Percentiles rank a stretch among this genome's conserved stretches.
Conservation (phyloP, 2,888 invertebrate genomes). For the Drosophila rellima region DNA sequence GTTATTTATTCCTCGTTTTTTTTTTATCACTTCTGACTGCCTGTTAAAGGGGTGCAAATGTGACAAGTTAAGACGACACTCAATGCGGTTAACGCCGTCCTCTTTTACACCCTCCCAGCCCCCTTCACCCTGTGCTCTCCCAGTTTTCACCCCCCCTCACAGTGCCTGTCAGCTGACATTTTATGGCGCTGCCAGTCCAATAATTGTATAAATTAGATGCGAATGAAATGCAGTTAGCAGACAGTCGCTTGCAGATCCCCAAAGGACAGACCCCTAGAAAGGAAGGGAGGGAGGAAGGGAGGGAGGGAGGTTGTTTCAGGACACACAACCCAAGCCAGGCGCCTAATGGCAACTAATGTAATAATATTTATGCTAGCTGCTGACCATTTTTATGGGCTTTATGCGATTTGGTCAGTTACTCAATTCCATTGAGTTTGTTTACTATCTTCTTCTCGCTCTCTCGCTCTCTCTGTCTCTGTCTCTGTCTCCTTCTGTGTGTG, state of each 20-base stretch:
- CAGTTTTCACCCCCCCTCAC: neutral
- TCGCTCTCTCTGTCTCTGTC: neutral
- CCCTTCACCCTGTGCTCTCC: neutral
- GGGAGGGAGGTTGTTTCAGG: no score
- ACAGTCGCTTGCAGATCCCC: constrained; percentile 19
- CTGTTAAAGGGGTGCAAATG: constrained; percentile 76
- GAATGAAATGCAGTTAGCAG: constrained; percentile 57
- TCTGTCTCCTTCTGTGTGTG: neutral
- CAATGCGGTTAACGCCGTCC: constrained; percentile 60
- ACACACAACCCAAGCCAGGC: constrained; percentile 2
- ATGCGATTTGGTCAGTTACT: constrained; percentile 78
- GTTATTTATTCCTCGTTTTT: constrained; percentile 26
- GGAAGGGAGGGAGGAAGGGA: no score
- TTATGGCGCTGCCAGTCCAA: constrained; percentile 57
- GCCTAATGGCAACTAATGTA: constrained; percentile 71
- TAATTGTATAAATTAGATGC: constrained; percentile 77
- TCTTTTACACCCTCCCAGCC: neutral
- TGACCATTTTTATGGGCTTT: constrained; percentile 70
- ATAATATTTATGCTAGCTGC: constrained; percentile 77
- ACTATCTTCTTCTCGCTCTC: constrained; percentile 7
- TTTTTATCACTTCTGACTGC: constrained; percentile 53
- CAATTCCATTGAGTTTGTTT: constrained; percentile 61
- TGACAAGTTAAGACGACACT: constrained; percentile 77
- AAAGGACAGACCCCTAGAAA: constrained; percentile 28
- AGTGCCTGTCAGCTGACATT: constrained; percentile 55